Percentiles rank a stretch among this genome's conserved stretches.
Conservation (phyloP, 2,888 invertebrate genomes). For the Caenorhabditis angaria region DNA sequence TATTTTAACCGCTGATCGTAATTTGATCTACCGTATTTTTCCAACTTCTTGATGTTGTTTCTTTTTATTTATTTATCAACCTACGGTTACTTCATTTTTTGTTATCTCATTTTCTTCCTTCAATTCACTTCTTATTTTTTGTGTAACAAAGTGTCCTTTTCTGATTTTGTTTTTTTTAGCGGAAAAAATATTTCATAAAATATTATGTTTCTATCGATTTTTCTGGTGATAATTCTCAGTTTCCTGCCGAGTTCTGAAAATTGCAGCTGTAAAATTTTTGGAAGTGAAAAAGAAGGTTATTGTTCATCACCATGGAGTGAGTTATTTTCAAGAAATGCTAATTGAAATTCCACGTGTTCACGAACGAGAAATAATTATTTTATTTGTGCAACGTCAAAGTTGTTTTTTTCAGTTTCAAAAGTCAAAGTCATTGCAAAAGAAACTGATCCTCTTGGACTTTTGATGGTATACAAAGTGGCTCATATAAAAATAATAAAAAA, state of each 20-base stretch:
- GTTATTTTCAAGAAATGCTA: constrained; percentile 3
- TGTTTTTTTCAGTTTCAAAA: constrained; percentile 31
- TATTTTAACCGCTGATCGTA: constrained; percentile 16
- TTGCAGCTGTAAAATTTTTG: constrained; percentile 3
- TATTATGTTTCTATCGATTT: background rate
- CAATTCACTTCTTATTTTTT: background rate
- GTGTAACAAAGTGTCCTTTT: background rate
- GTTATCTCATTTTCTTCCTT: background rate
- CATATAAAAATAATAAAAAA: constrained; percentile 36
- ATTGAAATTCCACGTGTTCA: too few relatives aligned
- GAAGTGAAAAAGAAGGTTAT: constrained; percentile 30
- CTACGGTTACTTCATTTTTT: background rate
- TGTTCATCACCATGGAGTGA: constrained; percentile 38
- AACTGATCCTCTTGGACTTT: constrained; percentile 24
- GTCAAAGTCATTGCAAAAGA: constrained; percentile 38
- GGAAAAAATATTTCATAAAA: background rate
- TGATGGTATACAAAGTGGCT: constrained; percentile 32
- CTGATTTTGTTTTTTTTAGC: background rate
- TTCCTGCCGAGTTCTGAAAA: background rate
- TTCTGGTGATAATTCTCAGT: background rate
- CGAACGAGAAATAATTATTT: background rate
- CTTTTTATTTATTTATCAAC: background rate
- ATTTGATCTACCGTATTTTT: background rate
- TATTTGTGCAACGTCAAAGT: background rate
- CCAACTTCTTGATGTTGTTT: background rate